These are phyloP conservation scores for Dascyllus trimaculatus DNA, from an alignment of 2,113 vertebrate species.

Conservation along the genomic window DNA sequence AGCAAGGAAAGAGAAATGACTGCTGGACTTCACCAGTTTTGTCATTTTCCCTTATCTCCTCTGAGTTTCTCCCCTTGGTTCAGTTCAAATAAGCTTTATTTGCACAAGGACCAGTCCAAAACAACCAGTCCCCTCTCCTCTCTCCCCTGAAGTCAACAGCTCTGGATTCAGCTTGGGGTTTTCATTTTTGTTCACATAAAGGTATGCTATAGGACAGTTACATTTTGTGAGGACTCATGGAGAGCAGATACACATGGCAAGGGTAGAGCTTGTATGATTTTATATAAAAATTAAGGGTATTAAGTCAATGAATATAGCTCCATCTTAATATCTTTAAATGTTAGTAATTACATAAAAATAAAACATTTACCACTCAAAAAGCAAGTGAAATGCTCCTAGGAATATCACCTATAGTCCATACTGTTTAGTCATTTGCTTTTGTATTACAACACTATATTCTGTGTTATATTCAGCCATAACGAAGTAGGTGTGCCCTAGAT, in stretches of 20 bases:
- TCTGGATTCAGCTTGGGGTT: not conserved
- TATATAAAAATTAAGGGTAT: no score
- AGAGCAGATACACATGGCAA: not conserved
- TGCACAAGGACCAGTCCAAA: constrained; percentile 9
- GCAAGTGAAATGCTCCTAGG: no score
- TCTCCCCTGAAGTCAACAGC: not conserved
- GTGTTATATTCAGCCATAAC: constrained; percentile 37
- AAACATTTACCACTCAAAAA: no score
- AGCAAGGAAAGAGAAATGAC: not conserved
- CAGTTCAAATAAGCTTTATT: constrained; percentile 17
- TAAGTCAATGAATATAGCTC: no score
- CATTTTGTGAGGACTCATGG: not conserved
- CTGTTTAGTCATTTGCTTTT: constrained; percentile 5
- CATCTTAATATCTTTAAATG: no score
- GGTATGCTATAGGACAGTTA: not conserved
- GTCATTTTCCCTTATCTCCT: not conserved
- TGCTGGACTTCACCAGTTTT: constrained; percentile 4
- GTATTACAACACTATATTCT: constrained; percentile 2
- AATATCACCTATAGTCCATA: no score
- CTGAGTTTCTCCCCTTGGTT: constrained; percentile 7
- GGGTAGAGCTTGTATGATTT: not conserved
- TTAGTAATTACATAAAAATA: no score
- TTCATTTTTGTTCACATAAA: not conserved
- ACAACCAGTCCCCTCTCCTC: not conserved
- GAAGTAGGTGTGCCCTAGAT: constrained; percentile 36